Evolutionary conservation across 2,797 vertebrate genomes (phyloP).

Genomic region (Xyrichtys novacula): DNA sequence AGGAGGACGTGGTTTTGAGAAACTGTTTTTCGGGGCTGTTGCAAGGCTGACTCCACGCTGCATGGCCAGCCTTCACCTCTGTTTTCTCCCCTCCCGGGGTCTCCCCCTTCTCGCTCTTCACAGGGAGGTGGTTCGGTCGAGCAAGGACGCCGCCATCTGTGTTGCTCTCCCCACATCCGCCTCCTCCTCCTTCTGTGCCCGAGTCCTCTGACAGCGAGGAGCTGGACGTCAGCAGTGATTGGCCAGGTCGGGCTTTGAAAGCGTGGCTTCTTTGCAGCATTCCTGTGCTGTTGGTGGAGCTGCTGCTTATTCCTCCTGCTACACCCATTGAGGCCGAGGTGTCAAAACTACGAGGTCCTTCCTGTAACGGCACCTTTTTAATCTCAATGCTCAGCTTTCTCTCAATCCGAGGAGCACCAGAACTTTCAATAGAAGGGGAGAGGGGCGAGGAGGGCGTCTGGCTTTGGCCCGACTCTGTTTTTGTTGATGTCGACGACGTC

Average conservation of each 20-base stretch:
- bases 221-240: conserved; percentile 79
- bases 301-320: conserved; percentile 17
- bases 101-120: conserved; percentile 81
- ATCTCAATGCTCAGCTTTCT: conserved; percentile 97
- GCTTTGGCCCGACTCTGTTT: conserved; percentile 66
- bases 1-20: conserved; percentile 75
- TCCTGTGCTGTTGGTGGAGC: conserved; percentile 54
- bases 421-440: conserved; percentile 75
- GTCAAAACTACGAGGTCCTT: conserved; percentile 95
- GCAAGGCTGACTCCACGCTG: conserved; percentile 79
- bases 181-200: conserved; percentile 79
- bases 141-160: conserved; percentile 71
- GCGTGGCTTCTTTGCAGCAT: conserved; percentile 90
- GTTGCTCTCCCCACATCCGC: conserved; percentile 66
- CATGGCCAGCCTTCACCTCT: conserved; percentile 85
- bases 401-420: conserved; percentile 87
- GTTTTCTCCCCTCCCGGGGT: conserved; percentile 80
- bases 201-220: conserved; percentile 87
- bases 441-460: conserved; percentile 81
- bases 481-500: conserved; percentile 65
- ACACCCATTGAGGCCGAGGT: conserved; percentile 67
- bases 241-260: conserved; percentile 88
- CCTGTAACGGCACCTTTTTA: conserved; percentile 95
- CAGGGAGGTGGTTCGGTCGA: conserved; percentile 92
- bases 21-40: conserved; percentile 73